Evolutionary conservation across 2,888 invertebrate species (phyloP).

Genomic region (Mimumesa dahlbomi): DNA sequence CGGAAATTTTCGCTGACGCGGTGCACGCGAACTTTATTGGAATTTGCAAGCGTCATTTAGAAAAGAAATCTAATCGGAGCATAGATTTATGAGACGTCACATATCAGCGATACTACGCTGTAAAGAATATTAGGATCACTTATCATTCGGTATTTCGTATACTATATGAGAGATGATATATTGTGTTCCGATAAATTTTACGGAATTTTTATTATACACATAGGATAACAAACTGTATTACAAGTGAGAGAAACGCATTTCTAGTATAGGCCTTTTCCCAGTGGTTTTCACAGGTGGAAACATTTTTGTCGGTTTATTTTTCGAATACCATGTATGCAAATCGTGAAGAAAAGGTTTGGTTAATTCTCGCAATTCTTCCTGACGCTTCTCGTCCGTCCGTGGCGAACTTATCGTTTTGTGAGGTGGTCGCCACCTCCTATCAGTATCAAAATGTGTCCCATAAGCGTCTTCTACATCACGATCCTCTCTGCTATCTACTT

Average conservation of each 20-base stretch:
- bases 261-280: conserved; percentile 24
- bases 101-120: conserved; percentile 2
- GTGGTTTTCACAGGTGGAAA: background rate
- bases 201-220: too few species aligned
- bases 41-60: conserved; percentile 30
- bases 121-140: too few species aligned
- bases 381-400: conserved; percentile 29
- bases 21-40: background rate
- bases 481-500: background rate
- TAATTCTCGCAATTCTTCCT: conserved; percentile 33
- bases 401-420: conserved; percentile 11
- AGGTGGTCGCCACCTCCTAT: conserved; percentile 46
- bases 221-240: background rate
- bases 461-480: background rate
- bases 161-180: background rate
- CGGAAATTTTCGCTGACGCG: conserved; percentile 10
- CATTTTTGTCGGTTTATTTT: conserved; percentile 31
- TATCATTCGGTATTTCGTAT: too few species aligned
- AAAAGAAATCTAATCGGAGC: conserved; percentile 25
- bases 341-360: conserved; percentile 54
- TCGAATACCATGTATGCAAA: conserved; percentile 54
- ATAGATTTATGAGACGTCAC: conserved; percentile 3
- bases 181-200: too few species aligned
- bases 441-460: background rate
- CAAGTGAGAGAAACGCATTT: conserved; percentile 25